Evolutionary conservation across 2,888 invertebrate genomes (phyloP), one percentile per base, ranked within the genome.

Genomic region (Ochropacha duplaris): DNA sequence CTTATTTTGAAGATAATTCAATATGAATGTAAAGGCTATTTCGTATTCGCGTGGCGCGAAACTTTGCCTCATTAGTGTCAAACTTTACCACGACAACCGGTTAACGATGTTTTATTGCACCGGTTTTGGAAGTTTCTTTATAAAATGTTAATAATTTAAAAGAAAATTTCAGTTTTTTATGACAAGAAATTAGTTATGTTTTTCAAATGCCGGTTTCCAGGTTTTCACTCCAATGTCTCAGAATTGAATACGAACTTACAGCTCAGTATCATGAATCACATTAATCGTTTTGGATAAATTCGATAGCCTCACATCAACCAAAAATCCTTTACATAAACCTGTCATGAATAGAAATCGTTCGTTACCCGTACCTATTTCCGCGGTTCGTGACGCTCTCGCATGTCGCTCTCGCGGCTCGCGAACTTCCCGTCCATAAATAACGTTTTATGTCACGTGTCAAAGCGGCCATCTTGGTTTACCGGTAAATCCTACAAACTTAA

Each of bases 371-470:
- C n/a, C n/a, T n/a, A 81, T 81, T 90, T 88, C 87, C 88, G 84
- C 83, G 81, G 74, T 90, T 88, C 91, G 90, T 90, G 88, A 83
- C 86, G 68, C 62, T 78, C 86, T 90, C 84, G 91, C 91, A 92
- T 91, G 91, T 86, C 85, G 78, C 79, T 85, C n/a, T 85, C 84
- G 85, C 71, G 80, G 78, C 79, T 89, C 84, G 90, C 91, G 81
- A 92, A 92, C 88, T 90, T 88, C 80, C 86, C 81, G 79, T 77
- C 78, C 81, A 78, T 92, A 92, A 92, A 92, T 87, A 88, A 83
- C 71, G 73, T 87, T 91, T 88, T 90, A 92, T 90, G 88, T 88
- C 89, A 90, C 82, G 84, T 90, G 90, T 89, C 90, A 87, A 74
- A 85, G 81, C 81, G 77, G 87, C 88, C 89, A 88, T 90, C 84